Base-by-base conservation (phyloP, 37 sponge, comb jelly and placozoan species). In the Geodia barretti region DNA sequence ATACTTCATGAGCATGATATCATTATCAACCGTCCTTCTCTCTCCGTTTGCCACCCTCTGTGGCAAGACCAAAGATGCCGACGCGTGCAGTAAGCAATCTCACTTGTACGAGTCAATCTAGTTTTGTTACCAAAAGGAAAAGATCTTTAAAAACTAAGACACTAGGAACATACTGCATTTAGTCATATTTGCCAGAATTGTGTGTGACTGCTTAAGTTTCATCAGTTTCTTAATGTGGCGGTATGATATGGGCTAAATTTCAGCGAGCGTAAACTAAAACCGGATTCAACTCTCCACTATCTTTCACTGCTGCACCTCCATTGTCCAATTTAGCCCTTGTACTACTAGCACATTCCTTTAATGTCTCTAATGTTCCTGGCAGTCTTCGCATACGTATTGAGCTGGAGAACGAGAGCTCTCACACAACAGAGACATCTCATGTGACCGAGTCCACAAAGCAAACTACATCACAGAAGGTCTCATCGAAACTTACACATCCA, bases 401-500 rank as follows among this genome's bases (percentile, higher is more conserved):
- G 30, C 24, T 81, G 32, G 79, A 76, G 59, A 63, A 92, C 31
- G 66, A 31, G n/a, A 28, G 67, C 79, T 28, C 71, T 92, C 33
- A 88, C 93, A 23, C 68, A 76, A 30, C 35, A 41, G 14, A 81
- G n/a, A n/a, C n/a, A 31, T 26, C 70, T 92, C 74, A 65, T 75
- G 32, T n/a, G 58, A 81, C 11, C 69, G 72, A 23, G 80, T 92
- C 9, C 67, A 33, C 9, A 74, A 88, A n/a, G n/a, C n/a, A 9
- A 89, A 92, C 78, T 92, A 92, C 82, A 84, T 60, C n/a, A 0
- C 93, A 88, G 42, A 79, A 88, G 89, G 89, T 83, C n/a, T n/a
- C n/a, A n/a, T n/a, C n/a, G n/a, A n/a, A n/a, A n/a, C n/a, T n/a
- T n/a, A n/a, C n/a, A n/a, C n/a, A n/a, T n/a, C n/a, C n/a, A n/a